Percentiles rank a stretch among this genome's conserved stretches.
These are phyloP conservation scores for Frieseomelitta varia DNA, from an alignment of 1,140 invertebrate species.

Conservation along the genomic window DNA sequence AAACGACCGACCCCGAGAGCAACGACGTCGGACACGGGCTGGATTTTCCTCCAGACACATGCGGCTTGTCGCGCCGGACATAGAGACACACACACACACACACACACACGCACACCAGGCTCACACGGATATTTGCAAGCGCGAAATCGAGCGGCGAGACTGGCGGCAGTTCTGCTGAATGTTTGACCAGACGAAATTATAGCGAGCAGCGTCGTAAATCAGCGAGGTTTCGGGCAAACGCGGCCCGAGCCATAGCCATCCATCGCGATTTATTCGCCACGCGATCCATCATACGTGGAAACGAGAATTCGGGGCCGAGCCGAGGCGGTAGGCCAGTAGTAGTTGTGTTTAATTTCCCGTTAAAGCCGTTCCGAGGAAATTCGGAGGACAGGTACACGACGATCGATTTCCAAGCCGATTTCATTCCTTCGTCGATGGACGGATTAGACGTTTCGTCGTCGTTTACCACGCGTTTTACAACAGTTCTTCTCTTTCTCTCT, in stretches of 20 bases:
- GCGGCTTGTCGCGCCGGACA: neutral
- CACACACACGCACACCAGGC: too few relatives aligned
- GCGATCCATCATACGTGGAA: neutral
- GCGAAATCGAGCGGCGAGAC: too few relatives aligned
- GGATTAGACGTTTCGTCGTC: neutral
- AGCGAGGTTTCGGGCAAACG: neutral
- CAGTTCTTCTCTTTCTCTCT: neutral
- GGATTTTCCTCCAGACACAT: neutral
- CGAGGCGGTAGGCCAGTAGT: too few relatives aligned
- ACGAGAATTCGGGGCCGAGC: neutral
- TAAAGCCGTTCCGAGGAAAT: neutral
- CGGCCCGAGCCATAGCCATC: neutral
- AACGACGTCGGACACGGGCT: neutral
- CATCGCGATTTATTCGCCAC: constrained; percentile 23
- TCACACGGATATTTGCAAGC: too few relatives aligned
- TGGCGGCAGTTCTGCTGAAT: too few relatives aligned
- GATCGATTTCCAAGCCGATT: neutral
- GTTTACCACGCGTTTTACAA: neutral
- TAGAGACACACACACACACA: too few relatives aligned
- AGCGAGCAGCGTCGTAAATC: constrained; percentile 12
- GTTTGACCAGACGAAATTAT: constrained; percentile 24
- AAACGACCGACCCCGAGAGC: neutral
- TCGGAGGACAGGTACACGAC: neutral
- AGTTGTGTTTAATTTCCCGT: neutral
- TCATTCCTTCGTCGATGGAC: neutral